Evolutionary conservation across 2,797 vertebrate species (phyloP).

Genomic region (Enteromius unitaeniatus): DNA sequence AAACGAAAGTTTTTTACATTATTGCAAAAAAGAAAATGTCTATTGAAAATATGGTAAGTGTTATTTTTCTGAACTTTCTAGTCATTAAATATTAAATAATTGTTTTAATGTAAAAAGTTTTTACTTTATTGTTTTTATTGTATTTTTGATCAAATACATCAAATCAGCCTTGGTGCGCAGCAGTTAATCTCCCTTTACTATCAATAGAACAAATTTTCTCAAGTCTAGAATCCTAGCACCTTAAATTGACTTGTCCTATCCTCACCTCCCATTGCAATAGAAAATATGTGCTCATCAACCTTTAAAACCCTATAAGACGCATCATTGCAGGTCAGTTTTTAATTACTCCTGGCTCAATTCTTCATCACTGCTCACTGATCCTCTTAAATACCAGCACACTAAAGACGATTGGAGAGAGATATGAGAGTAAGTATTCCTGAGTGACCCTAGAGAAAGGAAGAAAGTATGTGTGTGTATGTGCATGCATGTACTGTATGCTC

Average conservation of each 20-base stretch:
- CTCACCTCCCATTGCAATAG: not conserved
- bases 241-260: not conserved
- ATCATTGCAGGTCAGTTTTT: constrained; percentile 43
- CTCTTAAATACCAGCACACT: constrained; percentile 40
- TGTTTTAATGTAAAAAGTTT: not conserved
- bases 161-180: not conserved
- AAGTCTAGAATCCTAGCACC: not conserved
- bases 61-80: not conserved
- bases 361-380: constrained; percentile 37
- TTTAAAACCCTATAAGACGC: constrained; percentile 33
- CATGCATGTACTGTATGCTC: not conserved
- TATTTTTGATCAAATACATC: too few relatives aligned
- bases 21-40: not conserved
- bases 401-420: constrained; percentile 28
- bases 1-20: not conserved
- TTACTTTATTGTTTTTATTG: too few relatives aligned
- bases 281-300: not conserved
- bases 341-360: constrained; percentile 43
- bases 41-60: not conserved
- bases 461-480: not conserved
- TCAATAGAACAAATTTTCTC: not conserved
- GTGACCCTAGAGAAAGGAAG: constrained; percentile 19
- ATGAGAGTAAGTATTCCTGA: constrained; percentile 28
- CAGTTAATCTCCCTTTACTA: not conserved
- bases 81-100: too few relatives aligned